These are phyloP conservation scores for Istiophorus platypterus DNA, from an alignment of 2,113 vertebrate species.

Conservation along the genomic window DNA sequence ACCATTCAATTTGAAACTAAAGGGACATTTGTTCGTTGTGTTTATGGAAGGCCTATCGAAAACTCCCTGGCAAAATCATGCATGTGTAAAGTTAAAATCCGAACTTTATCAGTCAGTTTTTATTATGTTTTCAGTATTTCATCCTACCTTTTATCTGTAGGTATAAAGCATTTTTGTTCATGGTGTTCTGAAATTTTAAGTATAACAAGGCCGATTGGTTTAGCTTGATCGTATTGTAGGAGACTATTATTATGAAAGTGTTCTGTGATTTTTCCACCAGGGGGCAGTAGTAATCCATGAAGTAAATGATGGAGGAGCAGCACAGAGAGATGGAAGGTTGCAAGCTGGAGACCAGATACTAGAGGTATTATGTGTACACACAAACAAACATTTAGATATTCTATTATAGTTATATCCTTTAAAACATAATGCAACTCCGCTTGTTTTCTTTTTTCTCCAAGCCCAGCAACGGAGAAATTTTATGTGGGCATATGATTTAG, in stretches of 20 bases:
- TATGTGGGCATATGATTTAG: background rate
- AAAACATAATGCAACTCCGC: background rate
- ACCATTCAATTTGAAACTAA: background rate
- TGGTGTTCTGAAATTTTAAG: conserved; percentile 1
- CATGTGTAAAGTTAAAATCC: no score
- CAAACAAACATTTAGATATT: background rate
- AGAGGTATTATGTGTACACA: conserved; percentile 84
- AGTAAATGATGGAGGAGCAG: conserved; percentile 95
- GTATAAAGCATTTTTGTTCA: background rate
- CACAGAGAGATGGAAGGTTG: conserved; percentile 94
- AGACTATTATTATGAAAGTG: background rate
- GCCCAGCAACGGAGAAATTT: background rate
- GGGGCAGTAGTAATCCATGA: conserved; percentile 96
- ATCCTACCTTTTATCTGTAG: background rate
- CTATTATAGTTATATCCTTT: background rate
- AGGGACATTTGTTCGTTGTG: background rate
- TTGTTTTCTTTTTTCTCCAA: background rate
- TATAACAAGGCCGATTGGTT: background rate
- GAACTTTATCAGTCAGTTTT: background rate
- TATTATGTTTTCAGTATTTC: background rate
- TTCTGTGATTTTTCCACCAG: conserved; percentile 78
- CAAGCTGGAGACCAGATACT: conserved; percentile 97
- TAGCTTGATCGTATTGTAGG: background rate
- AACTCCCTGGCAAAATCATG: background rate
- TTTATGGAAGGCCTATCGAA: background rate